These are phyloP conservation scores for Leuciscus idus DNA, from an alignment of 2,113 vertebrate species.

Conservation along the genomic window DNA sequence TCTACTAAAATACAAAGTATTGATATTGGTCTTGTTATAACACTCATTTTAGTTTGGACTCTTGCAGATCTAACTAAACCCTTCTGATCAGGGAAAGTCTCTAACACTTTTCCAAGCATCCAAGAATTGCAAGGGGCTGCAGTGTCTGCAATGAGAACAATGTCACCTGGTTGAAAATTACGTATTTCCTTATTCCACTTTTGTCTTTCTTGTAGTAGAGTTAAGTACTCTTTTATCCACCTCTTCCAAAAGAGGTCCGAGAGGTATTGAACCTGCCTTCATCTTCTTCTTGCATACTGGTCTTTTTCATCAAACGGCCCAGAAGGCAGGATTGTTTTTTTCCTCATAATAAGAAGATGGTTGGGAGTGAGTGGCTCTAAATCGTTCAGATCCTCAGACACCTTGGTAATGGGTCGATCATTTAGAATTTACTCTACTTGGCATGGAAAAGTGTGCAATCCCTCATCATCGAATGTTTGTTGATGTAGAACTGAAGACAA, in stretches of 20 bases:
- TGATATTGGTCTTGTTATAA: not conserved
- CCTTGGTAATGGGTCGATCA: not conserved
- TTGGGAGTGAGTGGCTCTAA: not conserved
- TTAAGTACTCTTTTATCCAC: slow-evolving; percentile 15
- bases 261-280: slow-evolving; percentile 34
- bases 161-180: slow-evolving; percentile 9
- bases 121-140: slow-evolving; percentile 29
- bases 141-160: slow-evolving; percentile 35
- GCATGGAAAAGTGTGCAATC: not conserved
- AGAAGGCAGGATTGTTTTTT: not conserved
- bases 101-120: not conserved
- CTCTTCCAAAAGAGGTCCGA: not conserved
- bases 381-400: not conserved
- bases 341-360: not conserved
- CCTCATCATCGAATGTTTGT: not conserved
- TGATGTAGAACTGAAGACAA: not conserved
- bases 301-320: not conserved
- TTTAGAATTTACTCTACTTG: not conserved
- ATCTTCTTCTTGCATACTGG: slow-evolving; percentile 6
- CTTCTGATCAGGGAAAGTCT: not conserved
- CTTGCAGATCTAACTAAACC: not conserved
- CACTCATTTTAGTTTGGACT: not conserved
- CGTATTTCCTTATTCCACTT: slow-evolving; percentile 4
- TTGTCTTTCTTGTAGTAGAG: slow-evolving; percentile 34
- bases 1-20: not conserved